A percentile compares a stretch with the other conserved stretches of the same genome.
phyloP scores from a whole-genome alignment of 2,797 vertebrate species.

The Epinephelus awoara region DNA sequence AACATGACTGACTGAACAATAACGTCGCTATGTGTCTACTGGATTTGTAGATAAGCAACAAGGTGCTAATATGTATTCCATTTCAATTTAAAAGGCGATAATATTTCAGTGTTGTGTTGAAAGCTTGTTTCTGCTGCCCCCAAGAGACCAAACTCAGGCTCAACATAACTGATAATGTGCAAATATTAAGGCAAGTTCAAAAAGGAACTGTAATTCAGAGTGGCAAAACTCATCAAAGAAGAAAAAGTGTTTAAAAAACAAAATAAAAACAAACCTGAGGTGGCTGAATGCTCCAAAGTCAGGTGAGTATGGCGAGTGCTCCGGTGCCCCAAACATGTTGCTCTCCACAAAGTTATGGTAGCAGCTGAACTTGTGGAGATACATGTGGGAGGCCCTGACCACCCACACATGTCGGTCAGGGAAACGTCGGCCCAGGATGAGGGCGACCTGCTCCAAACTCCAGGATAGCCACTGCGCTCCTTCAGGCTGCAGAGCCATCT shows the following conservation, averaged over 20 bases:
- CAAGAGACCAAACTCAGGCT: background rate
- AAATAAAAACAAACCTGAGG: constrained; percentile 81
- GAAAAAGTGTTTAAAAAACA: too few species aligned
- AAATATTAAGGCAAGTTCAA: background rate
- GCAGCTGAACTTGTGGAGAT: constrained; percentile 98
- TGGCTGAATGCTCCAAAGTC: constrained; percentile 91
- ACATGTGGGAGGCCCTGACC: constrained; percentile 93
- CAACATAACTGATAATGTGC: too few species aligned
- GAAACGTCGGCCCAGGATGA: constrained; percentile 89
- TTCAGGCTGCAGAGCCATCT: constrained; percentile 93
- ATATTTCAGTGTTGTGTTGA: background rate
- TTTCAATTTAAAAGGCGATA: too few species aligned
- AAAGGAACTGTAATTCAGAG: too few species aligned
- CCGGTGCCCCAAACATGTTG: constrained; percentile 96
- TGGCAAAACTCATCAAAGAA: background rate
- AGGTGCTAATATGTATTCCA: too few species aligned
- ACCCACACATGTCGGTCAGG: constrained; percentile 92
- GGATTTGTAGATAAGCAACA: too few species aligned
- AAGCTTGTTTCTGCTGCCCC: background rate
- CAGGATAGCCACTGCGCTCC: constrained; percentile 92
- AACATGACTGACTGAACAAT: too few species aligned
- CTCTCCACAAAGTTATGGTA: constrained; percentile 96
- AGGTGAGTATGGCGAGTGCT: constrained; percentile 82
- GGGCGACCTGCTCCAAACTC: constrained; percentile 94
- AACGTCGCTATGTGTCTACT: too few species aligned